phyloP scores from a whole-genome alignment of 2,113 vertebrate species.

The Urocolius indicus region DNA sequence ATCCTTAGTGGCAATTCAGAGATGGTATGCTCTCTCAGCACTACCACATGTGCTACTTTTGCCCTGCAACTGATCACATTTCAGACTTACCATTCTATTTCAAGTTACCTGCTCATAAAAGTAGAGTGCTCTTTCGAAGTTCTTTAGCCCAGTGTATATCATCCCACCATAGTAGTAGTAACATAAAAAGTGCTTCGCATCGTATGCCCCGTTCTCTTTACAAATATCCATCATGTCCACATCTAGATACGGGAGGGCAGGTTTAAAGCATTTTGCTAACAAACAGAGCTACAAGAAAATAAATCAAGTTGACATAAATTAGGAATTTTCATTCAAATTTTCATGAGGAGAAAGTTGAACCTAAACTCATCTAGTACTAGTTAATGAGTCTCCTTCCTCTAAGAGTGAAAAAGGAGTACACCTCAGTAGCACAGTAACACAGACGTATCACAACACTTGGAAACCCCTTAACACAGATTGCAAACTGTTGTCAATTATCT shows the following conservation, averaged over 20 bases:
- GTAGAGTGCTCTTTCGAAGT: conserved; percentile 98
- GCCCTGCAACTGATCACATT: not conserved
- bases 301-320: conserved; percentile 42
- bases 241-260: conserved; percentile 94
- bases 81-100: not conserved
- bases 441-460: not conserved
- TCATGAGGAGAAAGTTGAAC: not conserved
- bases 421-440: not conserved
- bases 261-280: conserved; percentile 99
- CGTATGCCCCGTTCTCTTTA: conserved; percentile 99
- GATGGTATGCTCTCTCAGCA: not conserved
- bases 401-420: not conserved
- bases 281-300: conserved; percentile 90
- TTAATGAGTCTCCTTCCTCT: not conserved
- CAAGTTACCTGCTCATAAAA: conserved; percentile 95
- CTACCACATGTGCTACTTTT: not conserved
- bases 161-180: conserved; percentile 99
- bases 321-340: not conserved
- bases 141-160: conserved; percentile 99
- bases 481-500: not conserved
- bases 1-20: not conserved
- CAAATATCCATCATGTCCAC: conserved; percentile 99
- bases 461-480: not conserved
- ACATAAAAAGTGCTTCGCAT: conserved; percentile 98
- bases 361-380: not conserved